Base-by-base conservation (phyloP, 2,797 vertebrate species). In the Chromis chromis region DNA sequence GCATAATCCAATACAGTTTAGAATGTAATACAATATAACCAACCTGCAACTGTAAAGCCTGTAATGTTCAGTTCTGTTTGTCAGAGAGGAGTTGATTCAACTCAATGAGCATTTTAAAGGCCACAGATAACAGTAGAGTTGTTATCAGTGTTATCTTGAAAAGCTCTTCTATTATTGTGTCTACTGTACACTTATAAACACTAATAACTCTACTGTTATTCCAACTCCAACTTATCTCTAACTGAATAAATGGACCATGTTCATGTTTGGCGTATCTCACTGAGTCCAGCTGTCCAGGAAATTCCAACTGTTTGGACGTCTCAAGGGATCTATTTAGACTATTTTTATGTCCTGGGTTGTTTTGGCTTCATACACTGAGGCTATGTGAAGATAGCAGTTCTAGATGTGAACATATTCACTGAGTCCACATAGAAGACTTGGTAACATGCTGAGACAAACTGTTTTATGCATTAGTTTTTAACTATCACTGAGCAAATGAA, bases 241-340 rank as follows among this genome's bases (percentile, higher is more conserved):
- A 27, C 22, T 53, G 40, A 57, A 54, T 11, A 17, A 1, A 56
- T 59, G 3, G 64, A 60, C 57, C n/a, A 44, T 24, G 9, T 56
- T 40, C 0, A 62, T 49, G 52, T 76, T 48, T 21, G 28, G 22
- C 65, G 27, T 46, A n/a, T 52, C n/a, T 56, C 19, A 48, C 28
- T 36, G 40, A 12, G 14, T 55, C 74, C 78, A 89, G 78, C 88
- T 85, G 84, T 86, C 44, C 65, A 76, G 66, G 70, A 86, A 79
- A 82, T 85, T 78, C 72, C 42, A 80, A 46, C 46, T 46, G 3
- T 17, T 55, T 64, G 24, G 44, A 33, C 0, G 5, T 62, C 78
- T 72, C 69, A n/a, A 9, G 78, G 66, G 78, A 82, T 70, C 22
- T 56, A 39, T 80, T 36, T 2, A 48, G 25, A 53, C 56, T 81